These are phyloP conservation scores for Petromus typicus DNA, from an alignment of 2,113 vertebrate species.

Conservation along the genomic window DNA sequence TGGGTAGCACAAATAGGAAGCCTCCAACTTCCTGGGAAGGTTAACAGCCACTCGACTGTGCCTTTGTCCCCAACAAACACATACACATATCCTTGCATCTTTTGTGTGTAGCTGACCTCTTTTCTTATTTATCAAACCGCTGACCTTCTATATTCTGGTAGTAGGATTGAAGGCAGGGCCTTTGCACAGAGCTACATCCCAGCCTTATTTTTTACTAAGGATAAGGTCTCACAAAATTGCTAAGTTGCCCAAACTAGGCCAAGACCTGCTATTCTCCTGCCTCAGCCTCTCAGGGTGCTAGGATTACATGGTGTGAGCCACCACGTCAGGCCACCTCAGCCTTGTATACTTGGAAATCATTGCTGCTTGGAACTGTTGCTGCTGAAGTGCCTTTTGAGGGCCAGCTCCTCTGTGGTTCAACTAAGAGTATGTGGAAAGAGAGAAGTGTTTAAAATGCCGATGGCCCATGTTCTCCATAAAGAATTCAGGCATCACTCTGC, in stretches of 20 bases:
- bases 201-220: not conserved
- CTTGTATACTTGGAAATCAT: not conserved
- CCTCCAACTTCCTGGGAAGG: not conserved
- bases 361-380: not conserved
- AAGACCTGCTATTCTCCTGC: not conserved
- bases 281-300: not conserved
- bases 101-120: not conserved
- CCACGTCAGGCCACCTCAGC: not conserved
- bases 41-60: too few relatives aligned
- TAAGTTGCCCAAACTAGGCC: not conserved
- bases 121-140: not conserved
- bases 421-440: not conserved
- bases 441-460: not conserved
- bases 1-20: not conserved
- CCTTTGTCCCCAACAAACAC: too few relatives aligned
- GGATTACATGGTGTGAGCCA: not conserved
- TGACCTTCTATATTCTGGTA: not conserved
- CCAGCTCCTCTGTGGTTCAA: not conserved
- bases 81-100: not conserved
- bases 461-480: not conserved
- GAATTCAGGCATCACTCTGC: too few relatives aligned
- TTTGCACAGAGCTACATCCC: not conserved
- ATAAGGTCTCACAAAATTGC: not conserved
- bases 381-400: not conserved
- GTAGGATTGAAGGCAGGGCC: not conserved